Evolutionary conservation across 2,797 vertebrate genomes (phyloP), one percentile per base, ranked within the genome.

Genomic region (Paratrypauchen microcephalus): DNA sequence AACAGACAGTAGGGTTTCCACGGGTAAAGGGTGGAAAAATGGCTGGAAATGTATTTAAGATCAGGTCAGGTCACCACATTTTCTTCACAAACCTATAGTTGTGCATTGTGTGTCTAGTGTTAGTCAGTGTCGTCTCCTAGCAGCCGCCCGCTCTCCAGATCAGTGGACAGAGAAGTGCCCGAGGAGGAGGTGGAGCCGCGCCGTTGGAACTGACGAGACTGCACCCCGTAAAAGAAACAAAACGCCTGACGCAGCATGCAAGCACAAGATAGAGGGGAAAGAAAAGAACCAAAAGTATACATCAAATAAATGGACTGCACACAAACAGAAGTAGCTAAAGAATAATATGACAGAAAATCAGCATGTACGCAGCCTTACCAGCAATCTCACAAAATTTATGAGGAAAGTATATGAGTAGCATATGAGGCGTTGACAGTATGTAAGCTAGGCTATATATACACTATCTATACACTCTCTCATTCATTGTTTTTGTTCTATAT

Each of bases 201-300:
- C 41, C 94, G 94, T 92, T 96, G 95, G 83, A 91, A 87, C 83
- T 92, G 92, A 84, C 92, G 96, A 89, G 95, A 95, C 72, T 97
- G 96, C 68, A 95, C 92, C 92, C 95, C 97, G 7, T 98, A 96
- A 96, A 97, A 97, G 94, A 97, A 97, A 95, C 96, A 98, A 94
- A 98, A 97, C 82, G 95, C 95, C 96, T 99, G 84, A 81, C 26
- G 41, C 92, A n/a, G 93, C 93, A 93, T 94, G 94, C 93, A 94
- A 87, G 86, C 87, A 73, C 73, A 74, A 69, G 70, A 84, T 50
- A 23, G 41, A 21, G 36, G 36, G 36, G 87, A 86, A 19, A 75
- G 66, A 78, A 90, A 87, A 86, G 72, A 90, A 72, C 82, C 71
- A 83, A 80, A 77, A 72, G 45, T 85, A 61, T 81, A 75, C 50